phyloP scores from a whole-genome alignment of 2,113 vertebrate genomes.

The Clarias batrachus region DNA sequence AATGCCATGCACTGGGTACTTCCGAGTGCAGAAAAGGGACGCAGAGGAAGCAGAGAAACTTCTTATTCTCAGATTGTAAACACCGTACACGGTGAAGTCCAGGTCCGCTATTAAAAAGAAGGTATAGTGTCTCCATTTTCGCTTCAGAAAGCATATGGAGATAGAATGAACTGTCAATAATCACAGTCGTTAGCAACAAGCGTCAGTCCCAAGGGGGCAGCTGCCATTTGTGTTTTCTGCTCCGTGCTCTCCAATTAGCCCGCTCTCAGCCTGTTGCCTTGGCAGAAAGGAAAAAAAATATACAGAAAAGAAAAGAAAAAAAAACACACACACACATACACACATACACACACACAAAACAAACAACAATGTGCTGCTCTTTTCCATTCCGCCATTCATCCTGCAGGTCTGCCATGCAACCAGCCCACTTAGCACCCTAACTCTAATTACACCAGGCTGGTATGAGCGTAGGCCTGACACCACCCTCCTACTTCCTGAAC shows the following conservation, averaged over 20 bases:
- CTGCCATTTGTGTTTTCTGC: conserved; percentile 67
- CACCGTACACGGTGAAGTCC: not conserved
- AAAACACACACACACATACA: not conserved
- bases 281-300: conserved; percentile 32
- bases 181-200: conserved; percentile 64
- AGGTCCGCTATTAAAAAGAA: not conserved
- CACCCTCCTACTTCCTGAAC: not conserved
- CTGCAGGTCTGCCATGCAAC: conserved; percentile 64
- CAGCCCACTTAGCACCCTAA: conserved; percentile 68
- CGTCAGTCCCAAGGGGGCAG: conserved; percentile 59
- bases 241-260: conserved; percentile 70
- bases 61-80: not conserved
- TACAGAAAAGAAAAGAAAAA: not conserved
- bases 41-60: not conserved
- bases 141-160: conserved; percentile 28
- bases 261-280: conserved; percentile 71
- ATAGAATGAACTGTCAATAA: conserved; percentile 71
- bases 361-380: conserved; percentile 8
- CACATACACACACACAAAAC: not conserved
- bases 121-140: not conserved
- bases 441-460: conserved; percentile 66
- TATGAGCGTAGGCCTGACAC: not conserved
- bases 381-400: conserved; percentile 64
- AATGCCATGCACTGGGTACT: conserved; percentile 52
- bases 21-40: not conserved